Conservation (phyloP, 2,113 vertebrate genomes). For the Callithrix jacchus region DNA sequence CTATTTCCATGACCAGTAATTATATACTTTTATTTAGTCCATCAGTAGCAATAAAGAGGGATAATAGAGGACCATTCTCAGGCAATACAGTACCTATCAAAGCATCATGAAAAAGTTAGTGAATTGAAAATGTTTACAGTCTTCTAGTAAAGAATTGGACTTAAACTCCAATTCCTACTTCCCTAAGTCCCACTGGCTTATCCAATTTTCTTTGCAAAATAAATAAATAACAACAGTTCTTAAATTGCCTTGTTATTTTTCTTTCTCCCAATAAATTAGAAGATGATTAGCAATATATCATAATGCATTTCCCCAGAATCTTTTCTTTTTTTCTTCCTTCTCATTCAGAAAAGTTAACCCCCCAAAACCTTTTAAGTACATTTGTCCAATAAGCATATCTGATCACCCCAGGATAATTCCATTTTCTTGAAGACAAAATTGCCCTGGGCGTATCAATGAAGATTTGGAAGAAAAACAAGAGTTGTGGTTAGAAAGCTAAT, state of each 20-base stretch:
- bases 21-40: background rate
- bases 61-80: background rate
- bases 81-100: background rate
- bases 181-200: background rate
- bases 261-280: background rate
- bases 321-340: background rate
- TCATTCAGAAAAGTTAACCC: background rate
- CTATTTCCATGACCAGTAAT: background rate
- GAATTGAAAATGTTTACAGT: background rate
- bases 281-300: background rate
- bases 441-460: background rate
- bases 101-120: background rate
- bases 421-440: slow-evolving; percentile 45
- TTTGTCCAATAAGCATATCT: background rate
- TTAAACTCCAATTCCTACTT: background rate
- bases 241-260: background rate
- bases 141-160: background rate
- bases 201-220: background rate
- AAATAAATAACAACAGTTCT: background rate
- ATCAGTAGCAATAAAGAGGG: background rate
- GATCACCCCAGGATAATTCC: slow-evolving; percentile 30
- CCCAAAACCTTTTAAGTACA: background rate
- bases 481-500: slow-evolving; percentile 64
- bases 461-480: background rate
- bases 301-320: background rate